Evolutionary conservation across 1,140 invertebrate genomes (phyloP), one percentile per base, ranked within the genome.

Genomic region (Drosophila repletoides): DNA sequence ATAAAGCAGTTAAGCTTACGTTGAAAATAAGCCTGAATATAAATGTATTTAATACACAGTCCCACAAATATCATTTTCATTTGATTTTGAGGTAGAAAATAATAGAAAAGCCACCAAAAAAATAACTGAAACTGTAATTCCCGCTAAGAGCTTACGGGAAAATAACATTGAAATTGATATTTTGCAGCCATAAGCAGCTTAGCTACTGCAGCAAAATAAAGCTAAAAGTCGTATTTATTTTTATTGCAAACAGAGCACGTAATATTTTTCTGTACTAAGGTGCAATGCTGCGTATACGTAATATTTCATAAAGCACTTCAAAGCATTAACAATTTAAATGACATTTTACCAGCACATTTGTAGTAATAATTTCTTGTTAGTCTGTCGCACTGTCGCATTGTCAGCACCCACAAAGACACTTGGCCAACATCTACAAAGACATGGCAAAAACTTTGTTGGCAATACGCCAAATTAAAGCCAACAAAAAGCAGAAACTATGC

Each of bases 251-350:
- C 17, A 45, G 10, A 14, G n/a, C n/a, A n/a, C n/a, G n/a, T n/a
- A n/a, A n/a, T n/a, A n/a, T n/a, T n/a, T n/a, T n/a, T n/a, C n/a
- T n/a, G n/a, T n/a, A n/a, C n/a, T n/a, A n/a, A n/a, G n/a, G n/a
- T 15, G 12, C 28, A 36, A 49, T 41, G 21, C n/a, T 43, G 63
- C 55, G 45, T 60, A 60, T 60, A 10, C 36, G 63, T 45, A 60
- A 66, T 66, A 60, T 66, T 60, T 61, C 40, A 61, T 40, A 46
- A 15, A 22, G 22, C 40, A 68, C 65, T 53, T 61, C 65, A 61
- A 61, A 68, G 48, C 38, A 14, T 38, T 61, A 10, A 4, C 31
- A 46, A n/a, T 10, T 61, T 65, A 53, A 53, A 45, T 61, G 56
- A 28, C 45, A 60, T 5, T 65, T 60, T 45, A 34, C 21, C 19